Evolutionary conservation across 2,888 invertebrate species (phyloP).

Genomic region (Mimachlamys varia): DNA sequence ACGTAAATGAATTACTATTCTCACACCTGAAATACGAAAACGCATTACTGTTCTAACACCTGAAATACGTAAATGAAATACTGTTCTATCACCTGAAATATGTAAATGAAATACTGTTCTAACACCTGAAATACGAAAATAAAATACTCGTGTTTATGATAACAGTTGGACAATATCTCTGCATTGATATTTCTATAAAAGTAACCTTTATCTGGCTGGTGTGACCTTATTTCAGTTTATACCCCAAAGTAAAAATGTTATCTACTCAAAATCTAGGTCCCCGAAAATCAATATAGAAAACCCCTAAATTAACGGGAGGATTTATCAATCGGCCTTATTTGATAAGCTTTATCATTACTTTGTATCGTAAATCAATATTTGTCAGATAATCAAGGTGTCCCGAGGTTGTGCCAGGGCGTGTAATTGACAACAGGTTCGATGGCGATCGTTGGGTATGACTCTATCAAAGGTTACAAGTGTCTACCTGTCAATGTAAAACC

Average conservation of each 20-base stretch:
- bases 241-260: not conserved
- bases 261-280: slow-evolving; percentile 6
- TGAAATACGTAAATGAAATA: no score
- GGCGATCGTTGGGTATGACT: not conserved
- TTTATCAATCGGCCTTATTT: slow-evolving; percentile 23
- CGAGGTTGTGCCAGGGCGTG: not conserved
- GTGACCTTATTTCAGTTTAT: not conserved
- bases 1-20: no score
- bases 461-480: not conserved
- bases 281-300: not conserved
- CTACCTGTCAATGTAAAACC: not conserved
- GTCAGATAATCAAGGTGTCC: not conserved
- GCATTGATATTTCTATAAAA: no score
- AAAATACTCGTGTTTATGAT: no score
- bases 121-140: no score
- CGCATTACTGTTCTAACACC: no score
- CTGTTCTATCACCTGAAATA: no score
- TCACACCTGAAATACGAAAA: no score
- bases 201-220: not conserved
- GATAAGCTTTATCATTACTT: not conserved
- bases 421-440: not conserved
- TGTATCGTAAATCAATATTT: not conserved
- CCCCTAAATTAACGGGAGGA: slow-evolving; percentile 22
- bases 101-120: no score
- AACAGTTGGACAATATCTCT: no score